Evolutionary conservation across 2,888 invertebrate genomes (phyloP), one percentile per base, ranked within the genome.

Genomic region (Chloroclysta siterata): DNA sequence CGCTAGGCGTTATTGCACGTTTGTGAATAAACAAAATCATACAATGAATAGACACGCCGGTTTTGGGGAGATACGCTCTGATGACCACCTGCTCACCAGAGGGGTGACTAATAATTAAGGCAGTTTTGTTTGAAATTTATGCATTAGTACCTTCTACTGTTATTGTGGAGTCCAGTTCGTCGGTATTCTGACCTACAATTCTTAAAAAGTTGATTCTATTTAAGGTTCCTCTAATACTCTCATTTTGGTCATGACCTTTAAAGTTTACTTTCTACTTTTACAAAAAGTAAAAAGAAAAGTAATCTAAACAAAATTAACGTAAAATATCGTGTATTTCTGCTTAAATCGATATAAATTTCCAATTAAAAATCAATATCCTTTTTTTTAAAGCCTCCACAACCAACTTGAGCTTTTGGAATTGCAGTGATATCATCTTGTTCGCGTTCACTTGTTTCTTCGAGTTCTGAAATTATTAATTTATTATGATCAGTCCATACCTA

Each of bases 341-440:
- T 50, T 48, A 48, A 14, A 39, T 48, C 17, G 6, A 15, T 22
- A 17, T 17, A 17, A 46, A 11, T 5, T 15, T 8, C 17, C 11
- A 46, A 17, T 47, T 89, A 95, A 88, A 96, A 96, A 78, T 96
- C 96, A 73, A 96, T 90, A 75, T 94, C 91, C 79, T 93, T 94
- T 79, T 94, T 95, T 75, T 89, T 93, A 69, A 92, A 91, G 69
- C 94, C 93, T 47, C 94, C 93, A 81, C 95, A 95, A 55, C 94
- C 93, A n/a, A 94, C 79, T 17, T 75, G 67, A 8, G 93, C 79
- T 15, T 74, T 67, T 7, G 93, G 89, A 33, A 91, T 83, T 3
- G 89, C 85, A 29, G 91, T 89, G 41, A 95, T 95, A 70, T 95
- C 94, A 67, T 93, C 90, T 81, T 94, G 94, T 77, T 95, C 95